phyloP scores from a whole-genome alignment of 2,797 vertebrate species.

The Pipistrellus kuhlii region DNA sequence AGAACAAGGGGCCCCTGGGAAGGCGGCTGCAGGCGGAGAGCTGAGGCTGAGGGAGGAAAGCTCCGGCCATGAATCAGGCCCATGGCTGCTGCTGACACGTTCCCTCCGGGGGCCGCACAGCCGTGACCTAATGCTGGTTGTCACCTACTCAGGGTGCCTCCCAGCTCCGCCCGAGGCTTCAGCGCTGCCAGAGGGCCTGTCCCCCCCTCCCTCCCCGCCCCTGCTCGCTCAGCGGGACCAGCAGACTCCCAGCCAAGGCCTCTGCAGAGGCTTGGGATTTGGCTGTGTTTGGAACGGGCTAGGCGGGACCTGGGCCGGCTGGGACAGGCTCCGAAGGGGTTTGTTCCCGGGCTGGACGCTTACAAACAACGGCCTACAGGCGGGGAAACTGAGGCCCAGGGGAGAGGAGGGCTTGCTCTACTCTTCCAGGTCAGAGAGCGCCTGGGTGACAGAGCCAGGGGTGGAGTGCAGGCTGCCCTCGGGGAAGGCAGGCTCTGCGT shows the following conservation, averaged over 20 bases:
- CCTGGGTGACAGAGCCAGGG: neutral
- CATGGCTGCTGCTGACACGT: conserved; percentile 67
- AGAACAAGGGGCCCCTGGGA: conserved; percentile 9
- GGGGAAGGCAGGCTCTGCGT: neutral
- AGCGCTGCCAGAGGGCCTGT: conserved; percentile 44
- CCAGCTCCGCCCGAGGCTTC: conserved; percentile 73
- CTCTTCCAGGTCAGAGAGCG: neutral
- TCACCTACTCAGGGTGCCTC: conserved; percentile 76
- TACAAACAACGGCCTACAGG: neutral
- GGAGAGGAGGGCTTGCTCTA: neutral
- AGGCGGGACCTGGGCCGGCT: conserved; percentile 11
- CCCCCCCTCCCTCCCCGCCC: neutral
- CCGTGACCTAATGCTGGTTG: conserved; percentile 81
- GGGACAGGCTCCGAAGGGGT: neutral
- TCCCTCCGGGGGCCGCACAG: conserved; percentile 64
- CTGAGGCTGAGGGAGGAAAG: conserved; percentile 23
- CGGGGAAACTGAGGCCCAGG: conserved; percentile 68
- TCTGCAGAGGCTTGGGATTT: neutral
- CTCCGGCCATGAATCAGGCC: conserved; percentile 41
- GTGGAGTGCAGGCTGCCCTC: neutral
- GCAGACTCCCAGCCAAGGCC: conserved; percentile 3
- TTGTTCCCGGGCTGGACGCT: neutral
- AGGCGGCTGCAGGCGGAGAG: conserved; percentile 2
- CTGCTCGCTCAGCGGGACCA: conserved; percentile 3
- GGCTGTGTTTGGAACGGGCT: conserved; percentile 2